Evolutionary conservation across 2,113 vertebrate genomes (phyloP), one percentile per base, ranked within the genome.

Genomic region (Macheiramphus alcinus): DNA sequence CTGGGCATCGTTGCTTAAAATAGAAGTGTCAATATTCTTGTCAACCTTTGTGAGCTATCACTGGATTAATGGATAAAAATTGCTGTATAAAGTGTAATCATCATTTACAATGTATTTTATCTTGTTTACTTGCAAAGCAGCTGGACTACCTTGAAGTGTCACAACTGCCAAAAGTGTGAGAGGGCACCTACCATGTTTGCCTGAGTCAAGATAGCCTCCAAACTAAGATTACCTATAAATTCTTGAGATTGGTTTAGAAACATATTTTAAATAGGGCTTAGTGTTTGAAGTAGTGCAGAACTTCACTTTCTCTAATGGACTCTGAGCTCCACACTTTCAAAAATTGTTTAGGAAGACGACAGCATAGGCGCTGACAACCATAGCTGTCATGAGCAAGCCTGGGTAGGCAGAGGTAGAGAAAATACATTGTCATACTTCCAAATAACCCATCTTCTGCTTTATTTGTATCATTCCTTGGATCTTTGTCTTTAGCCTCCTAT

Each of bases 51-150:
- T 90, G 85, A 93, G 52, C 62, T 67, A 40, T 80, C 45, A 22
- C 45, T 85, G 79, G 10, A 80, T 80, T 89, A 87, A 94, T 91
- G 58, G 91, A 62, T 94, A 93, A 93, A 96, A 95, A 93, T 58
- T 85, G 84, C 74, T 94, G 32, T 80, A 80, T 82, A 38, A 94
- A 89, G 75, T 42, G 36, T 88, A 70, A 85, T 53, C 70, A 66
- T 82, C 42, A 12, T 32, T 58, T 82, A 62, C 2, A 4, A 58
- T 80, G 38, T 68, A 67, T 91, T 97, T 89, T 75, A 56, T 85
- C 80, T 79, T 85, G 48, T 95, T 96, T 93, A 66, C 45, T 85
- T 95, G 70, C 59, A 85, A 65, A 92, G 45, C 36, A 75, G 36
- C 58, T 89, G 32, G 32, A 21, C 26, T 87, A 32, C 65, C 88